Conservation (phyloP, 2,797 vertebrate species). For the Peromyscus aztecus region DNA sequence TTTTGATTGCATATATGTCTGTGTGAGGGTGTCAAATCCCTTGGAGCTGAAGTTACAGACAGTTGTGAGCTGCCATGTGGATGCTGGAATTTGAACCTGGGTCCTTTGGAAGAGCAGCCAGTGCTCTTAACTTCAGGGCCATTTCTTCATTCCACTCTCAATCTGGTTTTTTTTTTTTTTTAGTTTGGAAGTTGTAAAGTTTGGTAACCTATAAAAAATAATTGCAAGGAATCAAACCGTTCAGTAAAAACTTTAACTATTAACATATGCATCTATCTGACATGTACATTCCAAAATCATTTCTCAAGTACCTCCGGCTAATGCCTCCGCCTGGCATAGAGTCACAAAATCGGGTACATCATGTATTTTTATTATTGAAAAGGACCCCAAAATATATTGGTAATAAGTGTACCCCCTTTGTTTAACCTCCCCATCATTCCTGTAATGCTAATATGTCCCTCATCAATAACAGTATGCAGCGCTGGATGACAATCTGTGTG, state of each 20-base stretch:
- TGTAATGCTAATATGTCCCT: background rate
- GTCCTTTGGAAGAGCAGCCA: background rate
- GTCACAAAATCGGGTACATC: background rate
- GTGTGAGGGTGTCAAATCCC: background rate
- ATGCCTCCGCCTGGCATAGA: background rate
- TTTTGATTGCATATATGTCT: background rate
- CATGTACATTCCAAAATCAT: background rate
- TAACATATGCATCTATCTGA: background rate
- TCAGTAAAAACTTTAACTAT: constrained; percentile 7
- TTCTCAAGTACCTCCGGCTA: background rate
- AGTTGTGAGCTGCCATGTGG: background rate
- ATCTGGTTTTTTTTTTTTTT: background rate
- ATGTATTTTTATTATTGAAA: background rate
- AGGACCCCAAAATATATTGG: background rate
- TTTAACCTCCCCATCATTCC: background rate
- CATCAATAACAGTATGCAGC: background rate
- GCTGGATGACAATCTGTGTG: background rate
- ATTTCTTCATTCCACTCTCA: background rate
- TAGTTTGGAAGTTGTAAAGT: background rate
- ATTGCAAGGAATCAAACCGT: background rate
- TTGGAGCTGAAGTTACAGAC: background rate
- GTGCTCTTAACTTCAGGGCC: background rate
- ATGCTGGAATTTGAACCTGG: background rate
- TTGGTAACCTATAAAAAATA: background rate
- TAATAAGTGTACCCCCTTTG: background rate